phyloP scores from a whole-genome alignment of 2,888 invertebrate species.

The Papilio protenor region DNA sequence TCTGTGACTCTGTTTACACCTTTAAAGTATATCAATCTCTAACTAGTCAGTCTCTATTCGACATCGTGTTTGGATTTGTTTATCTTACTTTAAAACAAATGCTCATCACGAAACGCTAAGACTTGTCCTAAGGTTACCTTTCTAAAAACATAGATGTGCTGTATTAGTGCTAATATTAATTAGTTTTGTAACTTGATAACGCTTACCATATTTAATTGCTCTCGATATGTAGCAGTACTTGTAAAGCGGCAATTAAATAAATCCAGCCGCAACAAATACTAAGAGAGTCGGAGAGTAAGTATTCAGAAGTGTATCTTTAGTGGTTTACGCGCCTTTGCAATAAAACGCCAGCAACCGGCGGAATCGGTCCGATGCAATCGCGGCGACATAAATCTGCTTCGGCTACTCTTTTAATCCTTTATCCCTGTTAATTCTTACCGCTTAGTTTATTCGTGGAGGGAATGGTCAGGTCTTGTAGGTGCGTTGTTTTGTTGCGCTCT shows the following conservation, averaged over 20 bases:
- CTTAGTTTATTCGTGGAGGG: slow-evolving; percentile 82
- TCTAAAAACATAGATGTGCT: not conserved
- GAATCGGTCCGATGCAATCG: slow-evolving; percentile 80
- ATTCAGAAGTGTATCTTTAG: slow-evolving; percentile 43
- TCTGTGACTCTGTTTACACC: slow-evolving; percentile 23
- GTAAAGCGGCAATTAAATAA: slow-evolving; percentile 20
- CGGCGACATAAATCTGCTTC: slow-evolving; percentile 82
- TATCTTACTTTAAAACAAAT: not conserved
- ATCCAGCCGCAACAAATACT: slow-evolving; percentile 10
- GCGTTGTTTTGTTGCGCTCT: slow-evolving; percentile 73
- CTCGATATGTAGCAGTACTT: slow-evolving; percentile 5
- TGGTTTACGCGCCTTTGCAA: slow-evolving; percentile 58
- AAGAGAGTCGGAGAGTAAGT: slow-evolving; percentile 2
- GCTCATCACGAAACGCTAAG: not conserved
- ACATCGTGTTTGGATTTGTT: not conserved
- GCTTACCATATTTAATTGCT: slow-evolving; percentile 14
- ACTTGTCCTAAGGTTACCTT: not conserved
- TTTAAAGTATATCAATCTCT: not conserved
- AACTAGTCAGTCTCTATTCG: not conserved
- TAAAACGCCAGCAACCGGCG: slow-evolving; percentile 72
- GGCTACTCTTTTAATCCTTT: slow-evolving; percentile 84
- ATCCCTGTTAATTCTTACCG: slow-evolving; percentile 84
- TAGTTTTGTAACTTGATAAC: slow-evolving; percentile 25
- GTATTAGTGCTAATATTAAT: not conserved
- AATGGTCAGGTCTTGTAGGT: slow-evolving; percentile 79